A percentile compares a stretch with the other conserved stretches of the same genome.
These are phyloP conservation scores for Myotis findleyi DNA, from an alignment of 2,797 vertebrate species.

Conservation along the genomic window DNA sequence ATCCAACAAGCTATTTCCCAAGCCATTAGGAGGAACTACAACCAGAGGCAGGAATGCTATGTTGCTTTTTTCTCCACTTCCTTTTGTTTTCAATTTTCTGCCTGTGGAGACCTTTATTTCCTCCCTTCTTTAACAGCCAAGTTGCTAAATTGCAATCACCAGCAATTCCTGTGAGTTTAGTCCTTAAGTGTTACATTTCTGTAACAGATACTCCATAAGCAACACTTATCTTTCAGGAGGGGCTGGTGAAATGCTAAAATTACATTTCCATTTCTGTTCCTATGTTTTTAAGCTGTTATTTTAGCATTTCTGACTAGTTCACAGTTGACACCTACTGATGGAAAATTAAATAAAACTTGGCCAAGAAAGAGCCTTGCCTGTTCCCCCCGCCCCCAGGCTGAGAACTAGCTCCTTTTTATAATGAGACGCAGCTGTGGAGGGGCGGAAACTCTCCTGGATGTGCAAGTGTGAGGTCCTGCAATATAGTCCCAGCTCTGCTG, in stretches of 20 bases:
- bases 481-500: background rate
- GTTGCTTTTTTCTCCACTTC: conserved; percentile 33
- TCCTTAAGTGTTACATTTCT: conserved; percentile 65
- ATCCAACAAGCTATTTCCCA: conserved; percentile 13
- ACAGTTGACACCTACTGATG: conserved; percentile 77
- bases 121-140: conserved; percentile 59
- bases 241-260: conserved; percentile 67
- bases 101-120: background rate
- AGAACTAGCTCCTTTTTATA: conserved; percentile 61
- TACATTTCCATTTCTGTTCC: conserved; percentile 77
- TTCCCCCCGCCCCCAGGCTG: conserved; percentile 50
- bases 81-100: conserved; percentile 76
- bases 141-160: conserved; percentile 75
- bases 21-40: background rate
- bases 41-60: background rate
- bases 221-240: conserved; percentile 64
- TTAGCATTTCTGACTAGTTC: conserved; percentile 77
- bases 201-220: conserved; percentile 66
- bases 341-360: conserved; percentile 78
- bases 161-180: conserved; percentile 70
- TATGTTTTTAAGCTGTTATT: conserved; percentile 83
- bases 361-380: conserved; percentile 61
- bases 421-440: conserved; percentile 45
- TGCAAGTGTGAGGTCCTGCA: conserved; percentile 3
- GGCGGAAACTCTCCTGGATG: background rate